These are phyloP conservation scores for Nomada fucata DNA, from an alignment of 2,888 invertebrate species.

Conservation along the genomic window DNA sequence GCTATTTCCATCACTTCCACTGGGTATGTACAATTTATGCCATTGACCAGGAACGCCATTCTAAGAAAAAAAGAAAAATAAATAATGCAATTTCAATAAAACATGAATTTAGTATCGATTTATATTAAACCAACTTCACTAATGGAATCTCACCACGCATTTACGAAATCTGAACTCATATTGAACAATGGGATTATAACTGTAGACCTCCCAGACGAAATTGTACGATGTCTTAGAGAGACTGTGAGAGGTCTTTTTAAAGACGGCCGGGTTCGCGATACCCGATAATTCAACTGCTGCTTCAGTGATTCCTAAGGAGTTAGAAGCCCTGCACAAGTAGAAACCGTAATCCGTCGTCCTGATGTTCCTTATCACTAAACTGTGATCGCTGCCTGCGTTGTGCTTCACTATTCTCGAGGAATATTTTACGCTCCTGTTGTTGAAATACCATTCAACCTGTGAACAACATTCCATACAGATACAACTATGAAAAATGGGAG, in stretches of 20 bases:
- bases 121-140: neutral
- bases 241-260: conserved; percentile 87
- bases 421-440: conserved; percentile 73
- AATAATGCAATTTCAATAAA: neutral
- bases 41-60: conserved; percentile 83
- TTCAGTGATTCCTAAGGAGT: conserved; percentile 90
- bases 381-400: conserved; percentile 86
- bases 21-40: conserved; percentile 89
- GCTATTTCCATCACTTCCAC: conserved; percentile 84
- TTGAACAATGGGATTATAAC: conserved; percentile 92
- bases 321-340: conserved; percentile 92
- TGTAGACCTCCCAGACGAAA: conserved; percentile 94
- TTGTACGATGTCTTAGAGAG: conserved; percentile 86
- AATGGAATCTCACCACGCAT: conserved; percentile 75
- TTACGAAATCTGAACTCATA: conserved; percentile 85
- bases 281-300: conserved; percentile 90
- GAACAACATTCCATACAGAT: neutral
- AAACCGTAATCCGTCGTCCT: conserved; percentile 90
- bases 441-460: conserved; percentile 83
- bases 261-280: conserved; percentile 89
- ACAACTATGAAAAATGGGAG: no score
- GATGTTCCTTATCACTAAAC: conserved; percentile 89
- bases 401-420: conserved; percentile 83
- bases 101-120: neutral
- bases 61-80: conserved; percentile 35